These are phyloP conservation scores for Hemibagrus wyckioides DNA, from an alignment of 2,113 vertebrate genomes.

Conservation along the genomic window DNA sequence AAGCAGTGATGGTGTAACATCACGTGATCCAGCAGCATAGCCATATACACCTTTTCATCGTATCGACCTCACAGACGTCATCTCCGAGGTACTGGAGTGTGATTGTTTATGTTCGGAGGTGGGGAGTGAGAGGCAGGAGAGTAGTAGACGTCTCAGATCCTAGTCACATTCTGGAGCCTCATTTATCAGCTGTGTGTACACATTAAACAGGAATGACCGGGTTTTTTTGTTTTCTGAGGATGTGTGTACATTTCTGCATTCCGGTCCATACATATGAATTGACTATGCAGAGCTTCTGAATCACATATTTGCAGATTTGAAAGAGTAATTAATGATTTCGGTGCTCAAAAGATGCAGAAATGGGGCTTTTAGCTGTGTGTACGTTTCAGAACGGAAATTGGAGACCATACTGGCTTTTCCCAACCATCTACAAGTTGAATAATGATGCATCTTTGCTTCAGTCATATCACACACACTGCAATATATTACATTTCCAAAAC, in stretches of 20 bases:
- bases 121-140: background rate
- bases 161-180: background rate
- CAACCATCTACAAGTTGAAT: background rate
- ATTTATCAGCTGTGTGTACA: background rate
- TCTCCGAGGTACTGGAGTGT: background rate
- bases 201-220: background rate
- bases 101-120: background rate
- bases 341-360: background rate
- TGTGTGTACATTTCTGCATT: background rate
- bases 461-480: background rate
- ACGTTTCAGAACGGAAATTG: background rate
- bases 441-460: background rate
- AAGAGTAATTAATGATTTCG: background rate
- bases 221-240: background rate
- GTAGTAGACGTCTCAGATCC: background rate
- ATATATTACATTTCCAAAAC: background rate
- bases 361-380: background rate
- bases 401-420: background rate
- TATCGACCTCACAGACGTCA: background rate
- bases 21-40: background rate
- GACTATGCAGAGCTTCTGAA: background rate
- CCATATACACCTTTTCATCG: background rate
- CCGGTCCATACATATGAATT: background rate
- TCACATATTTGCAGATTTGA: background rate
- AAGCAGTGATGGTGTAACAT: background rate